Conservation (phyloP, 2,888 invertebrate species). For the Agonopterix arenella region DNA sequence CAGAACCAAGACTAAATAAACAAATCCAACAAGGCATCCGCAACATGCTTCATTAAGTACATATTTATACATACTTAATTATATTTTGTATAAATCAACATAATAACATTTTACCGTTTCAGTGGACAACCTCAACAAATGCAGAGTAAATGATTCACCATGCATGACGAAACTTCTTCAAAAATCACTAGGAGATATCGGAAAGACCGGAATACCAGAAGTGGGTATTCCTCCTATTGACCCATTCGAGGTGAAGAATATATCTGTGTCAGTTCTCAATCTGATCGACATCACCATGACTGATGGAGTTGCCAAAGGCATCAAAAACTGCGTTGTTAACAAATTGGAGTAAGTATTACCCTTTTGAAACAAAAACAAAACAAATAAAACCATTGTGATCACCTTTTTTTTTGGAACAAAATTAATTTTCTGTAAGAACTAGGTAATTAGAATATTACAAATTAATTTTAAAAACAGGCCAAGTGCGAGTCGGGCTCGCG, state of each 20-base stretch:
- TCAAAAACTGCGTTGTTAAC: constrained; percentile 31
- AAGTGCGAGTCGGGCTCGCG: too few species aligned
- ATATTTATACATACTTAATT: too few species aligned
- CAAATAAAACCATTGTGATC: too few species aligned
- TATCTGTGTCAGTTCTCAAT: constrained; percentile 22
- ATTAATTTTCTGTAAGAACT: too few species aligned
- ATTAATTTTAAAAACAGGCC: too few species aligned
- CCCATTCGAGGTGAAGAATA: constrained; percentile 27
- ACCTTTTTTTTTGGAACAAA: too few species aligned
- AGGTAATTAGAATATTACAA: too few species aligned
- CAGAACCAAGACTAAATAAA: too few species aligned
- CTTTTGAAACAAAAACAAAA: too few species aligned
- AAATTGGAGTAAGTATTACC: constrained; percentile 23
- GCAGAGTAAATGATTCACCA: constrained; percentile 26
- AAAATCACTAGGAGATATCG: constrained; percentile 19
- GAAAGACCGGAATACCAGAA: constrained; percentile 28
- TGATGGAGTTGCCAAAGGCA: constrained; percentile 33
- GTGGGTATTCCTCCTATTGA: constrained; percentile 34
- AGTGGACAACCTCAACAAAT: constrained; percentile 35
- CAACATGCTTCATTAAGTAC: too few species aligned
- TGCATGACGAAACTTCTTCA: constrained; percentile 26
- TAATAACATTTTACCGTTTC: constrained; percentile 10
- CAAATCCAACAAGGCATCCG: too few species aligned
- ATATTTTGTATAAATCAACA: too few species aligned
- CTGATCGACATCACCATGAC: constrained; percentile 27